Evolutionary conservation across 2,888 invertebrate genomes (phyloP), one percentile per base, ranked within the genome.

Genomic region (Fragum fragum): DNA sequence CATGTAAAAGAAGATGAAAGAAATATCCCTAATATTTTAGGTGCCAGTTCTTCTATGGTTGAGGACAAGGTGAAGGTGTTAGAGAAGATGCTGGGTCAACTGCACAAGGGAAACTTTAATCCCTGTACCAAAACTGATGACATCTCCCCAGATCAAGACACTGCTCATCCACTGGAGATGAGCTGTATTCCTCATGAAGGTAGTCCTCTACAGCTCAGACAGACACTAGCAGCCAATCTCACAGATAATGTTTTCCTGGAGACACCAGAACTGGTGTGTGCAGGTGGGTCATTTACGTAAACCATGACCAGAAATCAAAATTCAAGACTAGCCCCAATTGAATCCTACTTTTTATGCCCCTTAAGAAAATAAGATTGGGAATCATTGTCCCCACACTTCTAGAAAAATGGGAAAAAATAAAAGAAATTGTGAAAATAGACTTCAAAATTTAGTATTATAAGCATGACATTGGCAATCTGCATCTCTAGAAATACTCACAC

Each of bases 31-130:
- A 14, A 18, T 47, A n/a, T 78, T 77, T 2, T 80, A 92, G 93
- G 86, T 52, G 91, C 92, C 6, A 91, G 91, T 69, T 93, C 92
- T 52, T 93, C 92, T 1, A 89, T 92, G 74, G 47, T 90, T 69
- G 91, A 91, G 55, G 90, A 90, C 18, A 87, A 84, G 59, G 87
- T 83, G 21, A 89, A 87, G 72, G 77, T 92, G 0, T 57, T 92
- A 28, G 92, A 93, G 55, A 85, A 85, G 39, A 88, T 93, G 29
- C 81, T 93, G 14, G 81, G 88, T 63, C 91, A 92, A 68, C 88
- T 93, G 29, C 92, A 92, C 75, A 85, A 86, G 32, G 93, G 92
- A 7, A 92, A 91, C 82, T 92, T 90, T 81, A 81, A 85, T 6
- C 90, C 91, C 1, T 73, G 86, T 36, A 77, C 87, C 42, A 84